Evolutionary conservation across 2,888 invertebrate species (phyloP), one percentile per base, ranked within the genome.

Genomic region (Leucozona laternaria): DNA sequence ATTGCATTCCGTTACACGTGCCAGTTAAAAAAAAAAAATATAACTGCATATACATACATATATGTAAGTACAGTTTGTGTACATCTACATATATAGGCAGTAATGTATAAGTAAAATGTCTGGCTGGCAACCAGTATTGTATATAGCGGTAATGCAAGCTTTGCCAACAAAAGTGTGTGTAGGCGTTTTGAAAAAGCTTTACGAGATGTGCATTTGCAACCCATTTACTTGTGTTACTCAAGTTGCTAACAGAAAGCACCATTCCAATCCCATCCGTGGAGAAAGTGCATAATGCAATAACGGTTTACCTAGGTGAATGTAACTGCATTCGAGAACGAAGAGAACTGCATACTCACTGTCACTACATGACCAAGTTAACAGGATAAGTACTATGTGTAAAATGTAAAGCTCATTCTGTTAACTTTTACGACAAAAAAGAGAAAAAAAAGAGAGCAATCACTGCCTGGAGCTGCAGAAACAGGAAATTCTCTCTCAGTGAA

Each of bases 1-100:
- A 86, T 82, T 62, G 86, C 45, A 86, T 82, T 86, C 78, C 75
- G 82, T 86, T 86, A 86, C 86, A 86, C 86, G 86, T 86, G 86
- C 82, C 82, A 82, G 58, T 86, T 78, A 34, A 81, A 43, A 4
- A 40, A 64, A 64, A 45, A 43, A 64, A 60, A 37, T 20, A 20
- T 28, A 58, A 43, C 31, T 50, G 48, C 25, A 34, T 40, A 28
- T 45, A 40, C 1, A 6, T 25, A 25, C 50, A 53, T 53, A 28
- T 11, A 28, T 20, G 43, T 28, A 55, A 1, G 4, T 13, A 4
- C 34, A 4, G 4, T 4, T 5, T 31, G 0, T 13, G 13, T 40
- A 17, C 20, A 75, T 55, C 31, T 50, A 4, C 5, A n/a, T n/a
- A n/a, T 13, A 15, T 64, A 82, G 53, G 53, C 60, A 83, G 78